Base-by-base conservation (phyloP, 1,140 invertebrate species). In the Hormaphis cornu region DNA sequence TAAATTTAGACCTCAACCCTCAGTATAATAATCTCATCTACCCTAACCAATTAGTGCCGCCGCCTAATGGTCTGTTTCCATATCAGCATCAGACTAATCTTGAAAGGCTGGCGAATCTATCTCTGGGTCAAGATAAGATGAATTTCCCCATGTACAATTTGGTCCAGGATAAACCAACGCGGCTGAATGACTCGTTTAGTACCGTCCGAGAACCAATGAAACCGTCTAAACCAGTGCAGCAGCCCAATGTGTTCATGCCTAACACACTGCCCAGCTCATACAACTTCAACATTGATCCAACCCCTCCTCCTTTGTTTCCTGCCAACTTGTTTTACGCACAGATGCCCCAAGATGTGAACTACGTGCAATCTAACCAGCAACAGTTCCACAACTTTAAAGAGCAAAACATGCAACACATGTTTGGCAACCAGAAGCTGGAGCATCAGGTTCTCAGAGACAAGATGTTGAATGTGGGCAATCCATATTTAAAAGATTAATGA, bases 401-500 rank as follows among this genome's bases (percentile, higher is more conserved):
- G 40, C 61, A 66, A 66, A 66, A 66, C 16, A 20, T 66, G 42
- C 61, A 46, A 10, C 61, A 66, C 18, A 66, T 66, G 61, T 66
- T 66, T 48, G 44, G 61, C 18, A 66, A 66, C 28, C 61, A 66
- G 42, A 66, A 66, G 20, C 7, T 66, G 18, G 61, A 66, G 12
- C 61, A 66, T 66, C 61, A 66, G 6, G 61, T 66, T 33, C 61
- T 66, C 42, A 66, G 61, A 16, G 61, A 66, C 61, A 66, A 66
- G 28, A 66, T 66, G 61, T 50, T 66, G 61, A 66, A 66, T 18
- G 61, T 66, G 40, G 61, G 61, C 24, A 66, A 66, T 35, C 61
- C 61, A 48, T 66, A 66, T 66, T 66, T 66, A 48, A 66, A 66
- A 66, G 61, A 66, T 66, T 66, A 66, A 66, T 66, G 6, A 40